Evolutionary conservation across 1,140 invertebrate genomes (phyloP).

Genomic region (Bombus turneri): DNA sequence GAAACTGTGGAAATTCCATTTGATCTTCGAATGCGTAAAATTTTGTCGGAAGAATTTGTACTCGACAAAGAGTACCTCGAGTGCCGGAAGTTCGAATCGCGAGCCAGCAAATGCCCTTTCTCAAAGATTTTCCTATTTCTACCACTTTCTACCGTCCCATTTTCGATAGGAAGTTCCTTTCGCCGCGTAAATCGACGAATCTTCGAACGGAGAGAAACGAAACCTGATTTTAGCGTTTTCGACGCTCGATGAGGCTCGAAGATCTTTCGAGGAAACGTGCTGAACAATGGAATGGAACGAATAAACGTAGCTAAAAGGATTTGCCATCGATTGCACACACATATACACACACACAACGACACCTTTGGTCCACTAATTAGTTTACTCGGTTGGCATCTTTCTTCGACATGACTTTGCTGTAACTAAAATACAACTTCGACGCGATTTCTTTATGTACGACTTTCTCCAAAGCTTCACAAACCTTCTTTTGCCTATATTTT

Average conservation of each 20-base stretch:
- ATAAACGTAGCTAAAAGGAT: not conserved
- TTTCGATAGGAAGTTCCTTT: not conserved
- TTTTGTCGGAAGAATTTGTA: not conserved
- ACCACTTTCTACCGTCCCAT: not conserved
- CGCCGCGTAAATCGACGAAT: not conserved
- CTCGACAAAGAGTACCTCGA: not conserved
- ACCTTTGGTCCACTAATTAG: not conserved
- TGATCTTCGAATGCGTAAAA: not conserved
- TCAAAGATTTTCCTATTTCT: not conserved
- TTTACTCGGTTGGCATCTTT: not conserved
- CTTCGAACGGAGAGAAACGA: not conserved
- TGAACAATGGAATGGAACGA: not conserved
- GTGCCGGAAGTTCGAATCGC: constrained; percentile 22
- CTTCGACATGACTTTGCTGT: not conserved
- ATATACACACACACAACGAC: not conserved
- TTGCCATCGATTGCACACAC: not conserved
- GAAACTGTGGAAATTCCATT: too few species aligned
- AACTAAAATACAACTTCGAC: too few species aligned
- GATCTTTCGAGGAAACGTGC: not conserved
- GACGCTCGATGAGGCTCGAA: too few species aligned
- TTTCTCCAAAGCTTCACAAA: not conserved
- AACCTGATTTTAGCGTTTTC: not conserved
- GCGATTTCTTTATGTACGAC: not conserved
- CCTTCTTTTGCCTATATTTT: not conserved
- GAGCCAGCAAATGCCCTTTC: not conserved